Conservation (phyloP, 2,888 invertebrate species). For the Zygogramma bicolorata region DNA sequence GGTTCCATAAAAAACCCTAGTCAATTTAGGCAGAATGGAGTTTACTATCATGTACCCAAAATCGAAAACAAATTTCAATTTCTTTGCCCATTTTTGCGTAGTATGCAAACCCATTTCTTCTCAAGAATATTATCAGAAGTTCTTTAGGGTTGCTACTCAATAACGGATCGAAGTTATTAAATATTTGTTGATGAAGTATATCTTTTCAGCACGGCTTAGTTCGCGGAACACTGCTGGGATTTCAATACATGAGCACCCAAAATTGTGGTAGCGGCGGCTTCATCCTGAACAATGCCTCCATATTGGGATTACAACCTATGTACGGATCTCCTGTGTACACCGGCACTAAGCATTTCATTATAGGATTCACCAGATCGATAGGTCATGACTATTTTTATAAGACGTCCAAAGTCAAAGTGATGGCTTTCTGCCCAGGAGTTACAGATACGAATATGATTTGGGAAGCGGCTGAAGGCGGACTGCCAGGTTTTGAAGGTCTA, state of each 20-base stretch:
- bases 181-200: too few species aligned
- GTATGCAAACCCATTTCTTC: too few species aligned
- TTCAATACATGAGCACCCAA: constrained; percentile 69
- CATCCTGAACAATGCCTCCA: constrained; percentile 71
- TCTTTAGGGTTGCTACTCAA: too few species aligned
- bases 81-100: too few species aligned
- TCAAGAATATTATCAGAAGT: too few species aligned
- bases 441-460: constrained; percentile 63
- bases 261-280: constrained; percentile 72
- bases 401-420: constrained; percentile 52
- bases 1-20: too few species aligned
- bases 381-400: constrained; percentile 58
- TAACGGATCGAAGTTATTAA: too few species aligned
- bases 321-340: constrained; percentile 71
- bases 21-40: too few species aligned
- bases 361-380: constrained; percentile 68
- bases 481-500: constrained; percentile 51
- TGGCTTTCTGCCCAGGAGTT: constrained; percentile 67
- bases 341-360: constrained; percentile 70
- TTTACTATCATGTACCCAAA: too few species aligned
- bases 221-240: constrained; percentile 65
- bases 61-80: too few species aligned
- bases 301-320: constrained; percentile 70
- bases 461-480: constrained; percentile 51
- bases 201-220: constrained; percentile 61